Evolutionary conservation across 2,113 vertebrate genomes (phyloP), one percentile per base, ranked within the genome.

Genomic region (Rhipidura dahli): DNA sequence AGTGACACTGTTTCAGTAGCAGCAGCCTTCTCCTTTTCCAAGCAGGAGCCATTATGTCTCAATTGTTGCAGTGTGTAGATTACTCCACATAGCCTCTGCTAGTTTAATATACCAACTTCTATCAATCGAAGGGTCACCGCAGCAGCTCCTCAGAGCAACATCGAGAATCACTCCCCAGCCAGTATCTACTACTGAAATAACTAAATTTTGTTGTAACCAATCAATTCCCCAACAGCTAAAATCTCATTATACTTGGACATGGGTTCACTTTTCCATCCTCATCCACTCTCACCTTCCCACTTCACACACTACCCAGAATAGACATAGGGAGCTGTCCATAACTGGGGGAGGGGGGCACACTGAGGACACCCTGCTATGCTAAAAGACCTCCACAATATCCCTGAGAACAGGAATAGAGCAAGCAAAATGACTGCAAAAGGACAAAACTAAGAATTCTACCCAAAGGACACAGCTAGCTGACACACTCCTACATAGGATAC

Each of bases 41-140:
- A 59, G 68, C 54, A 83, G 13, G 23, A 15, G 26, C 27, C 11
- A n/a, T 31, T 21, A 12, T 1, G 1, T 42, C 66, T 54, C 54
- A 69, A 7, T 11, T 39, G 26, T 2, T 82, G 66, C 31, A 37
- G 30, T 56, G 33, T 82, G 70, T 7, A 65, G 18, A 69, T 44
- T 13, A 60, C 40, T 85, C 35, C 33, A 37, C 18, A 18, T 6
- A 51, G 9, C 37, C 37, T 37, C 63, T 27, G 63, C 22, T 51
- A 11, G 6, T 51, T 77, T 22, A 60, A 27, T 31, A 10, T 3
- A 26, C 10, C 20, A 22, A 24, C 9, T 40, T 90, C 24, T 35
- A 11, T 65, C 45, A 45, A 0, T 44, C 5, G 3, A 40, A 56
- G 15, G 1, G 7, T 42, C 4, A 22, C 4, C 1, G 2, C 7